A percentile compares a stretch with the other conserved stretches of the same genome.
Evolutionary conservation across 1,140 invertebrate species (phyloP).

Genomic region (Luehdorfia chinensis): DNA sequence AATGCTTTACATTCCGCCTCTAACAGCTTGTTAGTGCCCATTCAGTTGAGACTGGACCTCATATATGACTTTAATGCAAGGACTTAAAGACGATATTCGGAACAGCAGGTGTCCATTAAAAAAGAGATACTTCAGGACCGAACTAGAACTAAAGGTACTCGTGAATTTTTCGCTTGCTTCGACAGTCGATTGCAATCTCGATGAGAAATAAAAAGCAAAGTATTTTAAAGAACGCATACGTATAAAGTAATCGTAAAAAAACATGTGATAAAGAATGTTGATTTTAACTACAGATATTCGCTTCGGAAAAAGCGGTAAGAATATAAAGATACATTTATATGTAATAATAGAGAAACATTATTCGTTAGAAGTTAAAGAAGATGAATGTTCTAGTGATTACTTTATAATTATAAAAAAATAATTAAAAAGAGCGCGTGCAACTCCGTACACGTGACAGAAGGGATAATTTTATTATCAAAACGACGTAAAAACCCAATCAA

Average conservation of each 20-base stretch:
- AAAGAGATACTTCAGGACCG: constrained; percentile 7
- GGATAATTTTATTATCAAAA: too few relatives aligned
- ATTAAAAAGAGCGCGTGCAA: too few relatives aligned
- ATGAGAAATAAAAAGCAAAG: constrained; percentile 8
- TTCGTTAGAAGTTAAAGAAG: too few relatives aligned
- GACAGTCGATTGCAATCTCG: constrained; percentile 2
- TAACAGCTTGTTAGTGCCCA: constrained; percentile 36
- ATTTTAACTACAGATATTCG: background rate
- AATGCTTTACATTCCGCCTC: constrained; percentile 28
- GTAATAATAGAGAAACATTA: too few relatives aligned
- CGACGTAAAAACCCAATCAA: too few relatives aligned
- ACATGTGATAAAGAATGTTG: background rate
- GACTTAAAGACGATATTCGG: constrained; percentile 8
- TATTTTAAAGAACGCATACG: constrained; percentile 7
- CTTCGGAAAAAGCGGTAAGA: too few relatives aligned
- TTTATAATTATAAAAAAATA: too few relatives aligned
- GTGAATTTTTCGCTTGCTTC: constrained; percentile 15
- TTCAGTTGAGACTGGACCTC: background rate
- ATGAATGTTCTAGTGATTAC: too few relatives aligned
- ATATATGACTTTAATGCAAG: constrained; percentile 13
- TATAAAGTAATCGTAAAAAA: background rate
- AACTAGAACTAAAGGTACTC: background rate
- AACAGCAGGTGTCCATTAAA: background rate
- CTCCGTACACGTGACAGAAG: too few relatives aligned
- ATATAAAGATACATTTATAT: too few relatives aligned